Conservation (phyloP, 2,113 vertebrate genomes). For the Passer domesticus region DNA sequence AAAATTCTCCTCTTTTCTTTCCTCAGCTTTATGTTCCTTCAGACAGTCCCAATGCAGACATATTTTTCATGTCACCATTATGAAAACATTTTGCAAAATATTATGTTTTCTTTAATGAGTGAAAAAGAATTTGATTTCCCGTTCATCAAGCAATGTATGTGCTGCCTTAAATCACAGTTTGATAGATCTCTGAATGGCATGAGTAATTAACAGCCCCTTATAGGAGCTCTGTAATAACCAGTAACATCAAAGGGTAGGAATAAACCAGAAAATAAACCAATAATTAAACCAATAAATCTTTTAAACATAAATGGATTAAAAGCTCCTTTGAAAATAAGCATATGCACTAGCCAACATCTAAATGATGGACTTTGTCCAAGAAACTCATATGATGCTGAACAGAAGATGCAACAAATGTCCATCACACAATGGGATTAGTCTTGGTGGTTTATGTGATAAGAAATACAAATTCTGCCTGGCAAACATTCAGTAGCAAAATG, state of each 20-base stretch:
- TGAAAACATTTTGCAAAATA: not conserved
- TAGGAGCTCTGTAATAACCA: constrained; percentile 29
- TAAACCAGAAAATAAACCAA: constrained; percentile 52
- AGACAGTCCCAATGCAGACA: not conserved
- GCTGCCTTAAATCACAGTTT: constrained; percentile 1
- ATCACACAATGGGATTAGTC: not conserved
- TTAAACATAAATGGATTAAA: constrained; percentile 32
- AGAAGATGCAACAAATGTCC: constrained; percentile 10
- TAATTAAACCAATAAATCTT: constrained; percentile 63
- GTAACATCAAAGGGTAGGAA: constrained; percentile 42
- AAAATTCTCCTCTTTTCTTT: not conserved
- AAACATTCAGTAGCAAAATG: not conserved
- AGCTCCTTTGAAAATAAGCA: constrained; percentile 50
- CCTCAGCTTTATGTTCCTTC: not conserved
- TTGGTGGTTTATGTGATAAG: not conserved
- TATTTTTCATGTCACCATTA: not conserved
- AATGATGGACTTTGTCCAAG: constrained; percentile 6
- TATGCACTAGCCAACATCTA: not conserved
- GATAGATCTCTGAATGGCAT: constrained; percentile 30
- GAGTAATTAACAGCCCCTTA: constrained; percentile 48
- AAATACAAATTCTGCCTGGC: not conserved
- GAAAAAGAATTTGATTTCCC: not conserved
- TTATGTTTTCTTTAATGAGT: not conserved
- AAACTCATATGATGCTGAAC: not conserved
- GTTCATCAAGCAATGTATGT: not conserved